A percentile compares a stretch with the other conserved stretches of the same genome.
Conservation (phyloP, 2,113 vertebrate genomes). For the Sturnus vulgaris region DNA sequence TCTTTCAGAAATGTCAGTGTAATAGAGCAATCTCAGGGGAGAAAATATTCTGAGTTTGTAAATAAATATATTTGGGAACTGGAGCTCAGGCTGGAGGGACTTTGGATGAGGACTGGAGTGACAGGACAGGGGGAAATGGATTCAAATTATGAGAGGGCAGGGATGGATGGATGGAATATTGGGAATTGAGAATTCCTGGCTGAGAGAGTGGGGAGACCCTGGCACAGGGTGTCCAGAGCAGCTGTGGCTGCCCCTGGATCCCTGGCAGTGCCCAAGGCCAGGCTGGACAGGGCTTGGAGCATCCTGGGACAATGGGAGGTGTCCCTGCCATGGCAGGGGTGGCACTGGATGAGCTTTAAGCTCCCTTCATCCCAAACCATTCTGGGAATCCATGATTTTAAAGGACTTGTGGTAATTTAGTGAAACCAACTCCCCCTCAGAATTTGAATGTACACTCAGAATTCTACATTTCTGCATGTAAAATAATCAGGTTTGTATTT, state of each 20-base stretch:
- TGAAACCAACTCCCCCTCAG: not conserved
- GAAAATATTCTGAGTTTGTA: not conserved
- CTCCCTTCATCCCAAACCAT: not conserved
- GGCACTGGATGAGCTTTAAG: fast-evolving
- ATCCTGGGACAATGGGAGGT: fast-evolving
- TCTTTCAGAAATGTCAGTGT: not conserved
- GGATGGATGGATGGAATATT: fast-evolving
- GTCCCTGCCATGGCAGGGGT: not conserved
- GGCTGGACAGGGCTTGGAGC: fast-evolving
- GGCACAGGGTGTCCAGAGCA: too few species aligned
- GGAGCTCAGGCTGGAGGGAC: not conserved
- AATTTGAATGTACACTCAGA: not conserved
- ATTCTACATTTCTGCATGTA: not conserved
- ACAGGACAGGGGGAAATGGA: not conserved
- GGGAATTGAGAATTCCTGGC: not conserved
- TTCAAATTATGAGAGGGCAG: not conserved
- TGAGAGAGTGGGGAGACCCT: not conserved
- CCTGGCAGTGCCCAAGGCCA: not conserved
- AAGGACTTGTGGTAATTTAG: not conserved
- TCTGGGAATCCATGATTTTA: not conserved
- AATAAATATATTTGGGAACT: not conserved
- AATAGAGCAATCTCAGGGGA: not conserved
- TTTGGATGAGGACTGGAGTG: not conserved
- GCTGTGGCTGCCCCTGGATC: too few species aligned
- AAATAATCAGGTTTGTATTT: not conserved